phyloP scores from a whole-genome alignment of 1,140 invertebrate genomes.

The Eumeta japonica region DNA sequence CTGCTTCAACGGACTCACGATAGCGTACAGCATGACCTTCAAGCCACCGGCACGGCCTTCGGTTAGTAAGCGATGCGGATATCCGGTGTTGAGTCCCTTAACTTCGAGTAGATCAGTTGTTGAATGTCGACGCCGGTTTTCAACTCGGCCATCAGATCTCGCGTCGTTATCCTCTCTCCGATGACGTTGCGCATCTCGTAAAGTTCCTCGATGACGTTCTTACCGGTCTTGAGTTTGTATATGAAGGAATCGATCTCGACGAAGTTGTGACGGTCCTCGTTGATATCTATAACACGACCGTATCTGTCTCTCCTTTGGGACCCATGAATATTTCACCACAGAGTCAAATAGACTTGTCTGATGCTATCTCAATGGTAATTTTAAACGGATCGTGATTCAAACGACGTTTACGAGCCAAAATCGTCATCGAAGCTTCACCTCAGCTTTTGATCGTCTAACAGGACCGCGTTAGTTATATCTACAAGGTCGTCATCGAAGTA shows the following conservation, averaged over 20 bases:
- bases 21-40: slow-evolving; percentile 64
- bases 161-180: slow-evolving; percentile 35
- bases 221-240: slow-evolving; percentile 62
- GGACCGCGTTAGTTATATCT: slow-evolving; percentile 56
- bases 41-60: slow-evolving; percentile 64
- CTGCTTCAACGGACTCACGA: slow-evolving; percentile 58
- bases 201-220: slow-evolving; percentile 58
- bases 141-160: slow-evolving; percentile 36
- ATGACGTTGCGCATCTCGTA: slow-evolving; percentile 41
- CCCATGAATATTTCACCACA: slow-evolving; percentile 66
- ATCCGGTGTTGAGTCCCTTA: slow-evolving; percentile 58
- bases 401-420: slow-evolving; percentile 61
- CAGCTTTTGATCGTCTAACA: slow-evolving; percentile 33
- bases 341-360: slow-evolving; percentile 57
- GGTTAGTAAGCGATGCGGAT: slow-evolving; percentile 66
- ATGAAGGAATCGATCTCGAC: slow-evolving; percentile 68
- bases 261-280: slow-evolving; percentile 63
- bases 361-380: slow-evolving; percentile 60
- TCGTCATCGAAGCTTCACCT: slow-evolving; percentile 38
- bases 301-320: slow-evolving; percentile 62
- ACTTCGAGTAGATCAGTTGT: slow-evolving; percentile 49
- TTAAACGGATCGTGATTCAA: slow-evolving; percentile 67
- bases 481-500: slow-evolving; percentile 61
- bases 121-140: slow-evolving; percentile 24
- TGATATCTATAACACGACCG: slow-evolving; percentile 53